These are phyloP conservation scores for Ctenoplectra terminalis DNA, from an alignment of 1,140 invertebrate genomes.

Conservation along the genomic window DNA sequence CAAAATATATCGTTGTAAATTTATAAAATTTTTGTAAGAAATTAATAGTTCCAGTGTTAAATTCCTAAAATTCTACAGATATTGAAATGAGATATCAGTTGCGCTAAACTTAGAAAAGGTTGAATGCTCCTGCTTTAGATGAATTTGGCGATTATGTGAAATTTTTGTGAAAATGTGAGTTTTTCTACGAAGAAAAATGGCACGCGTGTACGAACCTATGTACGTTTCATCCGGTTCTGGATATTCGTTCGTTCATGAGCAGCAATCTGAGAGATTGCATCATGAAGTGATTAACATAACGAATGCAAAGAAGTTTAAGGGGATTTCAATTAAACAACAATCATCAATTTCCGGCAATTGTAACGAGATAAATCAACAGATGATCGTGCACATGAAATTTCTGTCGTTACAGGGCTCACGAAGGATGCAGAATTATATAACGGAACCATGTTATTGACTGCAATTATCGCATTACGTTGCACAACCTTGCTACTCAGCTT, in stretches of 20 bases:
- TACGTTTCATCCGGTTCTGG: too few species aligned
- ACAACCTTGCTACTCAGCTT: slow-evolving; percentile 22
- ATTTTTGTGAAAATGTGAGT: too few species aligned
- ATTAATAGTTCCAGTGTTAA: too few species aligned
- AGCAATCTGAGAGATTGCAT: background rate
- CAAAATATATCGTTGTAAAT: too few species aligned
- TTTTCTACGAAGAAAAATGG: too few species aligned
- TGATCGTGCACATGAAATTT: background rate
- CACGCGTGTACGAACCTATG: too few species aligned
- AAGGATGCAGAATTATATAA: slow-evolving; percentile 42
- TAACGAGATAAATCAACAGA: slow-evolving; percentile 16
- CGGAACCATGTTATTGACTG: slow-evolving; percentile 32
- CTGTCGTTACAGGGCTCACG: slow-evolving; percentile 15
- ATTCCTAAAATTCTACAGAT: too few species aligned
- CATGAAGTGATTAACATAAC: background rate
- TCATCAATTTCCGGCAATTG: slow-evolving; percentile 19
- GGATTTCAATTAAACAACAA: background rate
- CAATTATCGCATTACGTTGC: slow-evolving; percentile 44
- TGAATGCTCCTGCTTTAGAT: too few species aligned
- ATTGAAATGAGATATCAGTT: too few species aligned
- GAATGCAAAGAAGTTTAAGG: background rate
- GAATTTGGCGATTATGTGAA: too few species aligned
- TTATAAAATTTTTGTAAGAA: too few species aligned
- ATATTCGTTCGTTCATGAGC: background rate
- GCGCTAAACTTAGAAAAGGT: too few species aligned